Conservation (phyloP, 2,888 invertebrate genomes). For the Lochmaea crataegi region DNA sequence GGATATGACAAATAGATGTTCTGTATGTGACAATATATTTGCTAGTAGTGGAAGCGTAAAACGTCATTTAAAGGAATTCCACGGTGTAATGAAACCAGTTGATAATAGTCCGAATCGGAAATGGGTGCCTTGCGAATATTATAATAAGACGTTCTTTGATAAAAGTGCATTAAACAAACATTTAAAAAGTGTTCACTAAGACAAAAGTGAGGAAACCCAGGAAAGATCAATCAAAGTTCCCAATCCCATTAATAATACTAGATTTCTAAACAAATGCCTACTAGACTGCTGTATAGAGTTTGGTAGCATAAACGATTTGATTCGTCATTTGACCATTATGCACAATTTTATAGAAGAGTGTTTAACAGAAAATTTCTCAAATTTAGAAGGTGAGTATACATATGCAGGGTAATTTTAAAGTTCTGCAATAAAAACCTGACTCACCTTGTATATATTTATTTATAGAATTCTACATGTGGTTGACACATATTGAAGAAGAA, state of each 20-base stretch:
- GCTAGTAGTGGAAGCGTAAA: too few species aligned
- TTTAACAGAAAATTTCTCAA: conserved; percentile 13
- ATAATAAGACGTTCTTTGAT: conserved; percentile 16
- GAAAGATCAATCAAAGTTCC: conserved; percentile 10
- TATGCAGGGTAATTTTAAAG: neutral
- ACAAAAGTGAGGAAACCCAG: conserved; percentile 10
- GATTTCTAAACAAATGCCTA: neutral
- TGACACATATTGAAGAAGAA: conserved; percentile 14
- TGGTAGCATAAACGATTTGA: conserved; percentile 6
- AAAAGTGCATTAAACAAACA: conserved; percentile 14
- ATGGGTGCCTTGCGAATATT: conserved; percentile 13
- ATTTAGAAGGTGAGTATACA: neutral
- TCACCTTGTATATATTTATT: conserved; percentile 14
- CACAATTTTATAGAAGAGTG: conserved; percentile 18
- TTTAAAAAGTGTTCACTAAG: neutral
- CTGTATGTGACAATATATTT: too few species aligned
- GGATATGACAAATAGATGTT: too few species aligned
- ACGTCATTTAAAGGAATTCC: conserved; percentile 3
- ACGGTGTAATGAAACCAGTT: conserved; percentile 14
- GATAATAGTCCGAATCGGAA: conserved; percentile 8
- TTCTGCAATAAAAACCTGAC: conserved; percentile 10
- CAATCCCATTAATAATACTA: conserved; percentile 13
- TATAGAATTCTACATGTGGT: conserved; percentile 15
- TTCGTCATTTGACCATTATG: conserved; percentile 13
- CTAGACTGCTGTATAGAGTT: conserved; percentile 13